Conservation (phyloP, 2,797 vertebrate genomes). For the Danio tinwini region DNA sequence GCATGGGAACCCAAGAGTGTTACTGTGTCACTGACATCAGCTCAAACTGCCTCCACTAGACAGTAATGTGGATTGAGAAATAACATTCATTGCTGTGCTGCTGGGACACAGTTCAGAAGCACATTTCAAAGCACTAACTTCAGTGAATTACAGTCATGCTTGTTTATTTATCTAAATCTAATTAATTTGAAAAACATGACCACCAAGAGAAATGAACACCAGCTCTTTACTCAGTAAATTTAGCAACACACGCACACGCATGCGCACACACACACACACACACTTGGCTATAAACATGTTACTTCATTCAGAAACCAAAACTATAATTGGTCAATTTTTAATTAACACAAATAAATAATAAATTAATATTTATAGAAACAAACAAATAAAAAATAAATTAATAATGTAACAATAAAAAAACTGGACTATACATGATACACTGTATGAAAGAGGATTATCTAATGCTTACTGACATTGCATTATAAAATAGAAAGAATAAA, state of each 20-base stretch:
- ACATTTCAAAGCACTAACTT: neutral
- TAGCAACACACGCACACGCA: neutral
- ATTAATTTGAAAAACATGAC: slow-evolving; percentile 16
- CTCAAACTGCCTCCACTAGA: neutral
- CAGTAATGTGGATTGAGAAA: neutral
- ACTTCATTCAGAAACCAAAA: neutral
- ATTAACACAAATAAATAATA: neutral
- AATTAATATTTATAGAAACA: neutral
- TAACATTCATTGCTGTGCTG: neutral
- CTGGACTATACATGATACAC: too few relatives aligned
- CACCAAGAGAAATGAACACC: slow-evolving; percentile 3
- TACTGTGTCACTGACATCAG: neutral
- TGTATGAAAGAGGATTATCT: too few relatives aligned
- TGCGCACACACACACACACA: neutral
- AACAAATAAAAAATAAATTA: neutral
- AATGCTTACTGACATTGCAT: too few relatives aligned
- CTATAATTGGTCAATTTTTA: neutral
- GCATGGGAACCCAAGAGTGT: neutral
- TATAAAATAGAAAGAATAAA: too few relatives aligned
- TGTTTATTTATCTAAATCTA: slow-evolving; percentile 15
- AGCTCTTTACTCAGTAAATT: neutral
- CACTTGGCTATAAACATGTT: neutral
- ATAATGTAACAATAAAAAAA: too few relatives aligned
- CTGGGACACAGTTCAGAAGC: neutral
- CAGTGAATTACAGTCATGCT: neutral